Base-by-base conservation (phyloP, 1,140 invertebrate genomes). In the Polypedilum vanderplanki region DNA sequence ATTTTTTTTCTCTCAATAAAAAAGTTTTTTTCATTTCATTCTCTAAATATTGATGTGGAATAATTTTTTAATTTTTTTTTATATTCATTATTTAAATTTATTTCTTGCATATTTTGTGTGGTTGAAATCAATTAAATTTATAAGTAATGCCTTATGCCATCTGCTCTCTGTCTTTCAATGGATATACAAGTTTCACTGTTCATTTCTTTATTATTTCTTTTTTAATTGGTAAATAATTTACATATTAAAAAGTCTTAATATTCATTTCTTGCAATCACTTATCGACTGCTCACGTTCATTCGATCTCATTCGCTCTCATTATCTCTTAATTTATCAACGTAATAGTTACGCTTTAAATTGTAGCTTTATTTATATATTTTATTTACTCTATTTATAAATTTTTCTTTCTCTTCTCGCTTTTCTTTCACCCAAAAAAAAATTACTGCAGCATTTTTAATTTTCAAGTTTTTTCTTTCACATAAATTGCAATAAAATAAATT, bases 231-330 rank as follows among this genome's bases (percentile, higher is more conserved):
- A 70, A 70, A 70, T 70, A 70, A 70, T 70, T 70, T 70, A 70
- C 65, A 70, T 70, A 70, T 70, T 70, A 70, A 70, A 70, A 70
- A 70, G 65, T 70, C 65, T 70, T 70, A 70, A 70, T 70, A 70
- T 18, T 70, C 18, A 18, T 70, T 70, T 70, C 18, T 20, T 20
- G 5, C 24, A 33, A 57, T 57, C n/a, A 12, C n/a, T 57, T 57
- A 57, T 57, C n/a, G n/a, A n/a, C n/a, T 57, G 12, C 41, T 12
- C 41, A 1, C 46, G 4, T 12, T 57, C 46, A 4, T 46, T 1
- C 41, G 40, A 41, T 10, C 46, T 57, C 46, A n/a, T 46, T 46
- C 15, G 9, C 12, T 57, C n/a, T 12, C 46, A 57, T 57, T 57
- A 57, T 57, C 46, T 9, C 46, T 57, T 57, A 57, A 57, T 57